Evolutionary conservation across 2,113 vertebrate species (phyloP).

Genomic region (Actenoides hombroni): DNA sequence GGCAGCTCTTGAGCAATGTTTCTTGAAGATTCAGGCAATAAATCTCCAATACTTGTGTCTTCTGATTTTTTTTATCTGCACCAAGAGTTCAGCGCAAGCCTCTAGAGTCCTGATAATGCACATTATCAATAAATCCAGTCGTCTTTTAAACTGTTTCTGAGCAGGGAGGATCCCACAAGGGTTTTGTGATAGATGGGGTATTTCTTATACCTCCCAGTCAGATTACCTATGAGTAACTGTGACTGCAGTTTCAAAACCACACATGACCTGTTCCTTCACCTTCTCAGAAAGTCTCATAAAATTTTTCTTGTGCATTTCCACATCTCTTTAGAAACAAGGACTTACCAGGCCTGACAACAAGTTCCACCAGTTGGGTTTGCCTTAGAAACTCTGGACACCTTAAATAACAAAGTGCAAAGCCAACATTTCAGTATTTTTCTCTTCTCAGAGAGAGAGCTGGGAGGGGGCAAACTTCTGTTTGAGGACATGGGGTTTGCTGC

Average conservation of each 20-base stretch:
- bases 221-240: background rate
- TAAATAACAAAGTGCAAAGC: background rate
- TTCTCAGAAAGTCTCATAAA: background rate
- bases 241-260: background rate
- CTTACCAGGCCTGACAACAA: background rate
- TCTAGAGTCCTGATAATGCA: background rate
- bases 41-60: background rate
- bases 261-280: background rate
- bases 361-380: background rate
- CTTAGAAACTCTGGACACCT: background rate
- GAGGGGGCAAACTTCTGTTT: background rate
- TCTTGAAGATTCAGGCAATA: background rate
- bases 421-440: background rate
- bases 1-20: background rate
- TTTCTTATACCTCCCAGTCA: background rate
- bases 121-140: background rate
- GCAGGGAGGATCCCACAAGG: fast-evolving
- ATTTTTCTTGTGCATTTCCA: background rate
- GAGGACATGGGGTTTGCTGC: background rate
- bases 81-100: background rate
- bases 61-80: background rate
- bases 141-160: background rate
- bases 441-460: background rate
- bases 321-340: background rate
- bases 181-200: background rate